These are phyloP conservation scores for Ochotona curzoniae DNA, from an alignment of 2,113 vertebrate species.

Conservation along the genomic window DNA sequence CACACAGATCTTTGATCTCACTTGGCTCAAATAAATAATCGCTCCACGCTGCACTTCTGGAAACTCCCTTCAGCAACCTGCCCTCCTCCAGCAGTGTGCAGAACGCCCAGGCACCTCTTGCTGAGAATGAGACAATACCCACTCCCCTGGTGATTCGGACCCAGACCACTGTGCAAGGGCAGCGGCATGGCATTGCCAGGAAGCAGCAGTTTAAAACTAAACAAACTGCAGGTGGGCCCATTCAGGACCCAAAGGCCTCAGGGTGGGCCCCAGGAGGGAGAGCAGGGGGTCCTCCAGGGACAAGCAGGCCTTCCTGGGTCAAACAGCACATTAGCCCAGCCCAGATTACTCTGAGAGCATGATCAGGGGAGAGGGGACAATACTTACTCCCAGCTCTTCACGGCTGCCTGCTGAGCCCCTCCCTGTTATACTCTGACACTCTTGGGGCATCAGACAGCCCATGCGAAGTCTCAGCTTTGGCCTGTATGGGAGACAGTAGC, in stretches of 20 bases:
- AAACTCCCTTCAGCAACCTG: conserved; percentile 34
- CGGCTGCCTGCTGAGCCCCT: not conserved
- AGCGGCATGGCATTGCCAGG: not conserved
- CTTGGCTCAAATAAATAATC: not conserved
- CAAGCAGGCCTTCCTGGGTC: not conserved
- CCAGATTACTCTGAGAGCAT: not conserved
- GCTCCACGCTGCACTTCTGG: not conserved
- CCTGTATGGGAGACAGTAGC: not conserved
- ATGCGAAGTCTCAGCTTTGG: rapidly evolving
- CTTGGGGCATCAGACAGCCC: not conserved
- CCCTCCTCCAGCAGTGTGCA: not conserved
- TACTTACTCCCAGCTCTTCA: too few relatives aligned
- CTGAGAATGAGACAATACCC: not conserved
- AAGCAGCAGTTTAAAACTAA: not conserved
- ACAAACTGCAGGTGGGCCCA: not conserved
- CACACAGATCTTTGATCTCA: not conserved
- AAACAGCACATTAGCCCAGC: not conserved
- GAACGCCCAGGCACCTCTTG: not conserved
- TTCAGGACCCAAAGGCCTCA: not conserved
- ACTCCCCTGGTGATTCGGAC: not conserved
- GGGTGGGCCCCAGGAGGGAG: not conserved
- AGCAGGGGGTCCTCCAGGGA: rapidly evolving
- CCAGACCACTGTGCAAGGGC: rapidly evolving
- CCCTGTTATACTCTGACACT: not conserved
- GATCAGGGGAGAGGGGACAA: rapidly evolving